Conservation (phyloP, 2,888 invertebrate species). For the Lithosia quadra region DNA sequence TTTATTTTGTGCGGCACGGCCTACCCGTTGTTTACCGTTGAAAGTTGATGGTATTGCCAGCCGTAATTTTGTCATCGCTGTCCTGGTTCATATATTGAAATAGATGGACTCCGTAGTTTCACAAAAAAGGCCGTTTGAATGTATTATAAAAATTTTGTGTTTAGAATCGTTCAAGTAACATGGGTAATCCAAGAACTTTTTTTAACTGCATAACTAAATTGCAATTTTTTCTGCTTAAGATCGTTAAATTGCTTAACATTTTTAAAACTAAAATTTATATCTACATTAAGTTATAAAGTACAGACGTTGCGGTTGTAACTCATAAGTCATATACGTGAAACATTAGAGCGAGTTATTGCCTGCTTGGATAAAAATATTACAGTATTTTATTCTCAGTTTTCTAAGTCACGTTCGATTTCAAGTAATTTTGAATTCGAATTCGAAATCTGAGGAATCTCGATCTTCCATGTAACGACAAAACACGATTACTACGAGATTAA, state of each 20-base stretch:
- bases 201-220: no score
- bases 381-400: not conserved
- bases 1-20: constrained; percentile 3
- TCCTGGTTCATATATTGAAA: not conserved
- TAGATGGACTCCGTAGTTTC: no score
- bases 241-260: no score
- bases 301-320: no score
- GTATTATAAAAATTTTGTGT: no score
- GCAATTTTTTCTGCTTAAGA: no score
- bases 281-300: no score
- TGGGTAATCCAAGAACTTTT: no score
- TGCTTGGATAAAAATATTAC: not conserved
- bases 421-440: not conserved
- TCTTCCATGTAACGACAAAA: not conserved
- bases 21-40: not conserved
- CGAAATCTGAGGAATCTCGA: not conserved
- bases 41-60: not conserved
- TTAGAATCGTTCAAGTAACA: no score
- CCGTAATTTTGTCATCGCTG: not conserved
- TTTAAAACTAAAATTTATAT: not conserved
- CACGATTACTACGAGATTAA: not conserved
- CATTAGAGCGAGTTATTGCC: not conserved
- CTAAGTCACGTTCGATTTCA: not conserved
- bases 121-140: not conserved
- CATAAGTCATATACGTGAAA: no score